phyloP scores from a whole-genome alignment of 2,797 vertebrate species.

The Tangara arthus region DNA sequence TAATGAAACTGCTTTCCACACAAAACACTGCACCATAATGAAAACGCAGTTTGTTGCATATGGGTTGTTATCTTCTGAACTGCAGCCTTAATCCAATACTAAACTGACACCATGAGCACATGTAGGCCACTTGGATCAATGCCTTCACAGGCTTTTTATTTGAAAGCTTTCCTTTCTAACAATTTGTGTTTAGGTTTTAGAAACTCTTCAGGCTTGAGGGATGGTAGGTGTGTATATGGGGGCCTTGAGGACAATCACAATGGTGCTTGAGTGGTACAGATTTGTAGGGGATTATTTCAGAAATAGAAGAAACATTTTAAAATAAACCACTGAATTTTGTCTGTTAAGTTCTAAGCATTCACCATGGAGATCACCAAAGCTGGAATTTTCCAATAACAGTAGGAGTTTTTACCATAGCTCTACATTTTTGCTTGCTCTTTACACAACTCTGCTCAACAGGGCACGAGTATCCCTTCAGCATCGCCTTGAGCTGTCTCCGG shows the following conservation, averaged over 20 bases:
- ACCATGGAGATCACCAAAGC: neutral
- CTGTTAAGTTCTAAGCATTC: neutral
- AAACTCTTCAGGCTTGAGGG: neutral
- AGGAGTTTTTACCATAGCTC: neutral
- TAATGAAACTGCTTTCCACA: neutral
- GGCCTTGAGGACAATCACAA: neutral
- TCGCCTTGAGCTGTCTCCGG: slow-evolving; percentile 62
- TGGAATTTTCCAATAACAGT: neutral
- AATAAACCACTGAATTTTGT: neutral
- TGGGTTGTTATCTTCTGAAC: neutral
- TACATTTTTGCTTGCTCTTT: neutral
- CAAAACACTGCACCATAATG: neutral
- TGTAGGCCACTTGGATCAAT: neutral
- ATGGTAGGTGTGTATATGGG: neutral
- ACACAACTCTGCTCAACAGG: slow-evolving; percentile 58
- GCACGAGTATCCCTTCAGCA: slow-evolving; percentile 79
- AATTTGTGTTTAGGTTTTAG: neutral
- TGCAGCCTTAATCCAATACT: neutral
- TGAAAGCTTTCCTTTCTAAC: neutral
- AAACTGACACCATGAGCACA: neutral
- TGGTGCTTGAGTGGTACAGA: neutral
- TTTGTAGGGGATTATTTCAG: neutral
- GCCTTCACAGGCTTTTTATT: neutral
- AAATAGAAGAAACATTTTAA: neutral
- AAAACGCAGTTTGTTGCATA: neutral